Evolutionary conservation across 2,113 vertebrate species (phyloP), one percentile per base, ranked within the genome.

Genomic region (Dasyprocta punctata): DNA sequence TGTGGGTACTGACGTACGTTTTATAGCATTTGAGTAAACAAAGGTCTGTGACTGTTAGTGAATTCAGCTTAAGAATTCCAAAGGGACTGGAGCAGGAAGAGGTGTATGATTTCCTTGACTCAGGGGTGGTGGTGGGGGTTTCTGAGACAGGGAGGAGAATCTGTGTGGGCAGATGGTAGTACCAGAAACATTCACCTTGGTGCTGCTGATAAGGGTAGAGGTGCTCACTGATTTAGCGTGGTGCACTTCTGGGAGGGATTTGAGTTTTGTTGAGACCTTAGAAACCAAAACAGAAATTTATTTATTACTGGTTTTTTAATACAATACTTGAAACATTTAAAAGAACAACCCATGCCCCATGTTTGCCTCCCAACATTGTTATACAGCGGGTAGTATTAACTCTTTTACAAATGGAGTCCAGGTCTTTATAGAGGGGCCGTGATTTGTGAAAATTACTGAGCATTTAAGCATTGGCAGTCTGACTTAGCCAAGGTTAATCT

Each of bases 401-500:
- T 86, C 3, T 58, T 75, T 85, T 78, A 49, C 3, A 75, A 36
- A 60, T 38, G 78, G 60, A 91, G 17, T 5, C 24, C 13, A 16
- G 16, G 16, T 88, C 58, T 91, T 9, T 69, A 10, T 30, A 63
- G 85, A 63, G 24, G 30, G 24, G 22, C 82, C 33, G 4, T 16
- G 13, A 36, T 0, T 56, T 71, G 22, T 65, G n/a, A 65, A 83
- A 86, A 65, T 86, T 44, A 58, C 41, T 88, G 80, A 65, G 44
- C 26, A 75, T 90, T 65, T 41, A 69, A 90, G 5, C 38, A 24
- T 5, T 60, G 58, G 36, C 33, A 12, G 47, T 41, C 71, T 22
- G 67, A 86, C 86, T 73, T 78, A 97, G 75, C 63, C 9, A 78
- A 65, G 67, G 65, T 56, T 82, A 81, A 60, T 90, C 7, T 73